Percentiles rank a stretch among this genome's conserved stretches.
Evolutionary conservation across 2,113 vertebrate species (phyloP).

Genomic region (Tonatia bakeri): DNA sequence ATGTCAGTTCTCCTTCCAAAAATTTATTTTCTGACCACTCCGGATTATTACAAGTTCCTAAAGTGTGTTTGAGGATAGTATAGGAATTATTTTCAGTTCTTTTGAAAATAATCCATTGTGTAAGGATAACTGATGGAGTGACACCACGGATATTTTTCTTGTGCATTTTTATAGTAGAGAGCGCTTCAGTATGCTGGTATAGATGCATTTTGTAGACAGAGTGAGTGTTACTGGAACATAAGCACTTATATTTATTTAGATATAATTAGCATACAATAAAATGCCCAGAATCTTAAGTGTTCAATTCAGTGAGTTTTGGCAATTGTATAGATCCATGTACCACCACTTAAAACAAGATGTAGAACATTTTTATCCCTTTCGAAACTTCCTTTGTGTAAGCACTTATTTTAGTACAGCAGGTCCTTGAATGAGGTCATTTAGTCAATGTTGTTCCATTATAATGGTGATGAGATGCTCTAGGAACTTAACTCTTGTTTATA

Average conservation of each 20-base stretch:
- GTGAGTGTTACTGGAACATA: not conserved
- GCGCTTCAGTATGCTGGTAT: not conserved
- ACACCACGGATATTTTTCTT: not conserved
- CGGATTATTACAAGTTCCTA: not conserved
- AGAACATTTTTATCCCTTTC: not conserved
- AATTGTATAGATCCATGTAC: not conserved
- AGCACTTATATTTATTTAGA: not conserved
- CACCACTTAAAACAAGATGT: not conserved
- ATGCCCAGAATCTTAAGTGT: not conserved
- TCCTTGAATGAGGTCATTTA: not conserved
- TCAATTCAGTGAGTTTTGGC: not conserved
- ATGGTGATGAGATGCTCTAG: not conserved
- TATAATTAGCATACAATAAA: not conserved
- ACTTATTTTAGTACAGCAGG: not conserved
- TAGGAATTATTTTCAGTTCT: not conserved
- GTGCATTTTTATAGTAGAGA: not conserved
- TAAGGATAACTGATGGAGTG: not conserved
- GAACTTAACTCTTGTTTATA: not conserved
- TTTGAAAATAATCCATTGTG: not conserved
- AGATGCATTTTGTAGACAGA: not conserved
- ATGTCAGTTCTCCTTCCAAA: not conserved
- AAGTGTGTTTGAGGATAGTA: not conserved
- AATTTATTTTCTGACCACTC: not conserved
- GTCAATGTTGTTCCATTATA: not conserved
- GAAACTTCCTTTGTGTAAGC: not conserved